Evolutionary conservation across 2,888 invertebrate genomes (phyloP).

Genomic region (Hypercompe scribonia): DNA sequence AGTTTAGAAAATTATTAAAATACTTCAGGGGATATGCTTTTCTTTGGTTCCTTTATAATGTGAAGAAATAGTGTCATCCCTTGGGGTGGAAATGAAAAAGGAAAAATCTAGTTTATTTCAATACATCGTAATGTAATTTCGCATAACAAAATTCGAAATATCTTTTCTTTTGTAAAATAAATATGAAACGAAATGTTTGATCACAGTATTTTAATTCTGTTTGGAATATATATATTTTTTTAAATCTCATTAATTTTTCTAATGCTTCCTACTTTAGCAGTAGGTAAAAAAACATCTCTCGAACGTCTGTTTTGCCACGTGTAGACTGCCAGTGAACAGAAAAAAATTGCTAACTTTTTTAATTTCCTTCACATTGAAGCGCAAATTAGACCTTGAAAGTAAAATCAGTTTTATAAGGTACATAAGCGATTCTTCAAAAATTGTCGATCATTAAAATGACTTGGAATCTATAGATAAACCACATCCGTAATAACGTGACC

Average conservation of each 20-base stretch:
- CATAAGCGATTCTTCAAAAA: background rate
- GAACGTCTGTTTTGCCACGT: background rate
- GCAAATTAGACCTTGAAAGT: background rate
- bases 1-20: no score
- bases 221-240: no score
- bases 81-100: no score
- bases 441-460: background rate
- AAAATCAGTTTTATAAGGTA: background rate
- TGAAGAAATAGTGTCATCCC: background rate
- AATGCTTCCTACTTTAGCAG: background rate
- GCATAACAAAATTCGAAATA: no score
- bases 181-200: no score
- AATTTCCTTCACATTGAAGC: background rate
- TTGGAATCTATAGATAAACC: background rate
- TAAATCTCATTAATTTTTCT: background rate
- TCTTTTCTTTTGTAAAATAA: no score
- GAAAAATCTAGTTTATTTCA: no score
- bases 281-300: background rate
- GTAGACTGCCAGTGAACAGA: background rate
- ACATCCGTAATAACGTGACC: constrained; percentile 10
- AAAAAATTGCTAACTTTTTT: background rate
- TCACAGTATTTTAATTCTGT: no score
- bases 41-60: no score
- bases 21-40: no score
- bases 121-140: no score